Percentiles rank a stretch among this genome's conserved stretches.
phyloP scores from a whole-genome alignment of 2,113 vertebrate genomes.

The Ovis canadensis region DNA sequence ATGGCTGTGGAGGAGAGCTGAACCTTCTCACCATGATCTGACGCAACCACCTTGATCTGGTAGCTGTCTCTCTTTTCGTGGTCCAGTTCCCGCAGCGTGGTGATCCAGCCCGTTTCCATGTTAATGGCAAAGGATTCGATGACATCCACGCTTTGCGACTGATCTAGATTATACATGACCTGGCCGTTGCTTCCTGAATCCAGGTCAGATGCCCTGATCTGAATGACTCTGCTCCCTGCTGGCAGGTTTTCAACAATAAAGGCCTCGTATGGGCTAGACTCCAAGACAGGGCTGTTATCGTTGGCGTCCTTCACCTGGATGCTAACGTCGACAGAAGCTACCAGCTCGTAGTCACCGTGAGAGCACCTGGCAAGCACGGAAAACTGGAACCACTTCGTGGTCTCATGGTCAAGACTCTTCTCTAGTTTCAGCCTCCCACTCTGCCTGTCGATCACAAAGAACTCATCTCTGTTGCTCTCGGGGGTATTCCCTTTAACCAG shows the following conservation, averaged over 20 bases:
- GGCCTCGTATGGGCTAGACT: constrained; percentile 92
- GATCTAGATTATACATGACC: constrained; percentile 89
- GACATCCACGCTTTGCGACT: constrained; percentile 84
- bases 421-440: constrained; percentile 92
- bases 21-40: constrained; percentile 90
- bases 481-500: constrained; percentile 90
- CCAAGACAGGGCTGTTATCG: constrained; percentile 92
- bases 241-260: constrained; percentile 93
- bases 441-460: constrained; percentile 90
- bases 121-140: constrained; percentile 89
- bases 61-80: constrained; percentile 87
- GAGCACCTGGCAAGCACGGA: constrained; percentile 83
- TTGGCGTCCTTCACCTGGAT: constrained; percentile 95
- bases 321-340: constrained; percentile 87
- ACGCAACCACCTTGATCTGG: constrained; percentile 85
- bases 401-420: constrained; percentile 94
- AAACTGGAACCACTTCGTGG: constrained; percentile 96
- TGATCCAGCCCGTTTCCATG: constrained; percentile 94
- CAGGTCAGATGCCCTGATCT: constrained; percentile 90
- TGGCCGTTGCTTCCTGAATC: constrained; percentile 94
- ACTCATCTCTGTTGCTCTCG: constrained; percentile 93
- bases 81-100: constrained; percentile 93
- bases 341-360: constrained; percentile 82
- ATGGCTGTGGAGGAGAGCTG: constrained; percentile 85
- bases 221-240: constrained; percentile 88